A percentile compares a stretch with the other conserved stretches of the same genome.
Evolutionary conservation across 1,140 invertebrate genomes (phyloP).

Genomic region (Diachasma alloeum): DNA sequence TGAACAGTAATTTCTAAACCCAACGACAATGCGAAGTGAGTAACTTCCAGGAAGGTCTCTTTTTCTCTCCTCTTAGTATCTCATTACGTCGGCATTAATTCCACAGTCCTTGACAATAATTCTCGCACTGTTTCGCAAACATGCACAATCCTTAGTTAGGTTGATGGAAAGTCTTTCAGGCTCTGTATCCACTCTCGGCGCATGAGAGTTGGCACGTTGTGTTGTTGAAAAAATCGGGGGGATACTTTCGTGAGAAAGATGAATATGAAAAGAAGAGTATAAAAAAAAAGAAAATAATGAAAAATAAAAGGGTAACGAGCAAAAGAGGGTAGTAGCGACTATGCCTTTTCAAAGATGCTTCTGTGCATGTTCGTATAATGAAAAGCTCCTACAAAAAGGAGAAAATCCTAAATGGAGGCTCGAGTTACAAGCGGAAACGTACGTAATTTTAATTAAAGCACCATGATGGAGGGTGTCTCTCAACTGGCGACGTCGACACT

Average conservation of each 20-base stretch:
- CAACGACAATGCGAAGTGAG: too few relatives aligned
- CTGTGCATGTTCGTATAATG: constrained; percentile 44
- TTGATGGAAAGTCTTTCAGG: constrained; percentile 40
- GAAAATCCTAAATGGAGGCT: constrained; percentile 39
- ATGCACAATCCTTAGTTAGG: constrained; percentile 18
- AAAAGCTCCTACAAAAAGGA: constrained; percentile 63
- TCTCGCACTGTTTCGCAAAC: constrained; percentile 18
- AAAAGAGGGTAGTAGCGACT: constrained; percentile 25
- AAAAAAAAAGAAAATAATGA: constrained; percentile 11
- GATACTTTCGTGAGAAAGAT: constrained; percentile 19
- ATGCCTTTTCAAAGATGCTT: constrained; percentile 46
- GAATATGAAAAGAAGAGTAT: constrained; percentile 11
- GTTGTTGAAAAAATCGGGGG: neutral
- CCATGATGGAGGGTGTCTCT: constrained; percentile 51
- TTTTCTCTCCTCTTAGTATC: neutral
- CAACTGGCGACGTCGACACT: constrained; percentile 22
- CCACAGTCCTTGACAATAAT: constrained; percentile 28
- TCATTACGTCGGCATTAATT: constrained; percentile 26
- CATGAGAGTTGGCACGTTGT: constrained; percentile 42
- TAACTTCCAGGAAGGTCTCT: neutral
- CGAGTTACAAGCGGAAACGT: constrained; percentile 52
- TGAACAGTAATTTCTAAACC: too few relatives aligned
- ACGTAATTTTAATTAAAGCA: constrained; percentile 65
- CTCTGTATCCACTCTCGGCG: constrained; percentile 30
- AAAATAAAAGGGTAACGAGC: constrained; percentile 7